Evolutionary conservation across 1,140 invertebrate genomes (phyloP).

Genomic region (Aleiodes sp.): DNA sequence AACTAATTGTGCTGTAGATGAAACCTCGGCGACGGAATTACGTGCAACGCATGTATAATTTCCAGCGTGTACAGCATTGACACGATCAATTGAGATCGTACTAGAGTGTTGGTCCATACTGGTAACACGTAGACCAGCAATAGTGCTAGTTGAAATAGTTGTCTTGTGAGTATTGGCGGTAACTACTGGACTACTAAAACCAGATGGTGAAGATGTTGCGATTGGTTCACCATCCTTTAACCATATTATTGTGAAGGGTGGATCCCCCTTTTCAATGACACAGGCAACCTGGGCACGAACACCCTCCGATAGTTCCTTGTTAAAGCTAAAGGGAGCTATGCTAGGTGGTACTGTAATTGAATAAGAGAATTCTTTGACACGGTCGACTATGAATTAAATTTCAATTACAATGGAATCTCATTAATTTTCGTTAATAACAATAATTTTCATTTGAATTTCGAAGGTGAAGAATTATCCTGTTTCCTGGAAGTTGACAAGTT

Average conservation of each 20-base stretch:
- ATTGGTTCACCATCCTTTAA: conserved; percentile 81
- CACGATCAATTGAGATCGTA: conserved; percentile 87
- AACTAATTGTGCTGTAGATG: conserved; percentile 70
- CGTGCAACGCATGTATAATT: conserved; percentile 90
- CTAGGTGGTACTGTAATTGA: conserved; percentile 81
- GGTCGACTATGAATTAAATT: conserved; percentile 33
- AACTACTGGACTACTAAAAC: conserved; percentile 64
- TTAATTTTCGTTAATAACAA: too few species aligned
- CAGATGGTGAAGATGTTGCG: conserved; percentile 45
- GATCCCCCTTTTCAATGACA: conserved; percentile 93
- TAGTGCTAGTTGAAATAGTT: conserved; percentile 40
- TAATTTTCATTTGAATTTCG: too few species aligned
- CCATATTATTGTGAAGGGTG: conserved; percentile 89
- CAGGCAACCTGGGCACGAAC: conserved; percentile 93
- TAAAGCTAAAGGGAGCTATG: conserved; percentile 79
- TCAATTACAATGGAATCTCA: not conserved
- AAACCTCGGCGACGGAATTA: conserved; percentile 81
- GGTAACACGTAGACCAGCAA: conserved; percentile 58
- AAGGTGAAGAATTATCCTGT: too few species aligned
- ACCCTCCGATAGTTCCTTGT: conserved; percentile 79
- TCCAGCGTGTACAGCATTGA: conserved; percentile 83
- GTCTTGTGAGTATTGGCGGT: conserved; percentile 38
- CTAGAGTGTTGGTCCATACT: conserved; percentile 87
- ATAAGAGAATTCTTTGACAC: conserved; percentile 48
- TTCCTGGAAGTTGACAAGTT: too few species aligned